Evolutionary conservation across 2,113 vertebrate species (phyloP).

Genomic region (Malurus alboscapulatus): DNA sequence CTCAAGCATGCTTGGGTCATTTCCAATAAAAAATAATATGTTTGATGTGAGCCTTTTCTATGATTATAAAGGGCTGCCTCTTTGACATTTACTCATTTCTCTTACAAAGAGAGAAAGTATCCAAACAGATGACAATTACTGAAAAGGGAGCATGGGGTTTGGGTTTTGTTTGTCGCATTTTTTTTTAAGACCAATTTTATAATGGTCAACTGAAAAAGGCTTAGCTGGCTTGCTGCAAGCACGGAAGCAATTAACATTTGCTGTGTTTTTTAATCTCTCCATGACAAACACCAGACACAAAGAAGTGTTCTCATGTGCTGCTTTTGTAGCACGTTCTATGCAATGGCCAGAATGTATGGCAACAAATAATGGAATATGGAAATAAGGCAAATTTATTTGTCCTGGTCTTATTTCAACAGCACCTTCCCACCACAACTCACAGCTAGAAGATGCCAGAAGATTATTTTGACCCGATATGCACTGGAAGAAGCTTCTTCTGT

Average conservation of each 20-base stretch:
- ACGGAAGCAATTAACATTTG: neutral
- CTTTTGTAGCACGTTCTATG: neutral
- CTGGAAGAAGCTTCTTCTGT: neutral
- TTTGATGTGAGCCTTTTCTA: neutral
- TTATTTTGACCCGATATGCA: neutral
- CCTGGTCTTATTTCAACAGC: neutral
- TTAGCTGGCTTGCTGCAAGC: constrained; percentile 31
- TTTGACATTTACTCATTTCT: neutral
- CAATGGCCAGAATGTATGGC: neutral
- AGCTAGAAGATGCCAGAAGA: neutral
- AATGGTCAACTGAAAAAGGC: constrained; percentile 12
- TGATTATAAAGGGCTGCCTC: neutral
- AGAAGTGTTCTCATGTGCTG: neutral
- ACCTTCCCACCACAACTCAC: neutral
- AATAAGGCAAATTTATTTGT: neutral
- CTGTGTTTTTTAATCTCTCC: neutral
- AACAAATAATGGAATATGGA: neutral
- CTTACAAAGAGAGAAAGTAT: neutral
- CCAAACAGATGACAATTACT: neutral
- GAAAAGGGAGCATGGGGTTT: neutral
- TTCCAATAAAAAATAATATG: neutral
- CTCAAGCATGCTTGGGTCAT: rapidly evolving
- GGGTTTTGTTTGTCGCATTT: neutral
- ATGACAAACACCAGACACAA: neutral
- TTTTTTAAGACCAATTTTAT: neutral